A percentile compares a stretch with the other conserved stretches of the same genome.
Conservation (phyloP, 2,888 invertebrate genomes). For the Steinernema hermaphroditum region DNA sequence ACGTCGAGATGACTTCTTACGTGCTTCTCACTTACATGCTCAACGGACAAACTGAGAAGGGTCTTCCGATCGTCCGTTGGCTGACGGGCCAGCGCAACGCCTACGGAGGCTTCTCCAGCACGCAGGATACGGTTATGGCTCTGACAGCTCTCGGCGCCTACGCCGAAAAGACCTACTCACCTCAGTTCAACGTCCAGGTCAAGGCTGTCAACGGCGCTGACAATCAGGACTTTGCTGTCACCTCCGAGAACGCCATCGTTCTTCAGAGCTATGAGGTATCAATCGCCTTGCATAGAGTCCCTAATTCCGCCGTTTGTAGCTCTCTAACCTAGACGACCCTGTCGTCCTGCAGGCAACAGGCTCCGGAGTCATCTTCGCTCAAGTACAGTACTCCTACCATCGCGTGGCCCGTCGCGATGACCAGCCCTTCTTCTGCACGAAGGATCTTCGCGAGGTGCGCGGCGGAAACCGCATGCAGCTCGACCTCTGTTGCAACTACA, state of each 20-base stretch:
- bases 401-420: slow-evolving; percentile 71
- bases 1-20: slow-evolving; percentile 87
- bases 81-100: slow-evolving; percentile 76
- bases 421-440: slow-evolving; percentile 63
- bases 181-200: slow-evolving; percentile 70
- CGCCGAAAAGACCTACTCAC: slow-evolving; percentile 72
- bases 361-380: slow-evolving; percentile 73
- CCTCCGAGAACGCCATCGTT: slow-evolving; percentile 71
- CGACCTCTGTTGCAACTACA: slow-evolving; percentile 67
- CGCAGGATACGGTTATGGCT: slow-evolving; percentile 79
- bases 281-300: slow-evolving; percentile 35
- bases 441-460: slow-evolving; percentile 59
- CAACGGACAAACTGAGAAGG: slow-evolving; percentile 67
- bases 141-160: slow-evolving; percentile 76
- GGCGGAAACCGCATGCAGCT: slow-evolving; percentile 61
- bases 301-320: slow-evolving; percentile 38
- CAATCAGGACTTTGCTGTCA: slow-evolving; percentile 54
- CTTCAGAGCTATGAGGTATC: slow-evolving; percentile 81
- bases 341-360: slow-evolving; percentile 80
- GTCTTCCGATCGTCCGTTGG: slow-evolving; percentile 76
- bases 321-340: slow-evolving; percentile 51
- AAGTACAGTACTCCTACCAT: slow-evolving; percentile 79
- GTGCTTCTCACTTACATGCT: slow-evolving; percentile 76
- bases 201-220: slow-evolving; percentile 71
- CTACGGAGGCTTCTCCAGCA: slow-evolving; percentile 77